A percentile compares a stretch with the other conserved stretches of the same genome.
Conservation (phyloP, 2,888 invertebrate genomes). For the Athalia cordata region DNA sequence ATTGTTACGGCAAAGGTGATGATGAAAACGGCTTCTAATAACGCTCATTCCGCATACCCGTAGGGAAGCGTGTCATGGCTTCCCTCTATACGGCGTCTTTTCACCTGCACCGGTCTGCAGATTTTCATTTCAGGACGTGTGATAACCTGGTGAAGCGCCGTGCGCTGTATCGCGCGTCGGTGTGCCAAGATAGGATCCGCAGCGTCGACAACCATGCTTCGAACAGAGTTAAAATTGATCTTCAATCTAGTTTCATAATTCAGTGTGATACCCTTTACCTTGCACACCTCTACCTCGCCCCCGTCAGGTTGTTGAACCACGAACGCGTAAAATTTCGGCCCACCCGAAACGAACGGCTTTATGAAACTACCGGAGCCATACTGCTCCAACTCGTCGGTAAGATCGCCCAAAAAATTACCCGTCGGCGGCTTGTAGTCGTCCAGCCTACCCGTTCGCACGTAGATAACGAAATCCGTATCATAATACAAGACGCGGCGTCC, state of each 20-base stretch:
- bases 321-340: constrained; percentile 66
- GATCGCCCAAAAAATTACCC: constrained; percentile 63
- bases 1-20: too few species aligned
- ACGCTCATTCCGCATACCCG: background rate
- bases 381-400: too few species aligned
- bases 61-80: constrained; percentile 8
- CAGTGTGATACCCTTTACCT: constrained; percentile 49
- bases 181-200: constrained; percentile 36
- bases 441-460: constrained; percentile 46
- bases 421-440: constrained; percentile 53
- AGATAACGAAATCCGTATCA: too few species aligned
- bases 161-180: constrained; percentile 19
- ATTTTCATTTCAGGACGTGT: too few species aligned
- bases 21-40: too few species aligned
- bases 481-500: constrained; percentile 62
- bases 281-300: constrained; percentile 46
- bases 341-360: constrained; percentile 63
- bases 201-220: constrained; percentile 19
- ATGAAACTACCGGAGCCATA: constrained; percentile 60
- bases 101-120: background rate
- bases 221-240: constrained; percentile 47
- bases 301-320: constrained; percentile 49
- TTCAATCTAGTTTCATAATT: constrained; percentile 46
- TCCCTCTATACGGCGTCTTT: background rate
- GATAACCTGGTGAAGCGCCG: constrained; percentile 15